Evolutionary conservation across 1,140 invertebrate species (phyloP).

Genomic region (Zaprionus africanus): DNA sequence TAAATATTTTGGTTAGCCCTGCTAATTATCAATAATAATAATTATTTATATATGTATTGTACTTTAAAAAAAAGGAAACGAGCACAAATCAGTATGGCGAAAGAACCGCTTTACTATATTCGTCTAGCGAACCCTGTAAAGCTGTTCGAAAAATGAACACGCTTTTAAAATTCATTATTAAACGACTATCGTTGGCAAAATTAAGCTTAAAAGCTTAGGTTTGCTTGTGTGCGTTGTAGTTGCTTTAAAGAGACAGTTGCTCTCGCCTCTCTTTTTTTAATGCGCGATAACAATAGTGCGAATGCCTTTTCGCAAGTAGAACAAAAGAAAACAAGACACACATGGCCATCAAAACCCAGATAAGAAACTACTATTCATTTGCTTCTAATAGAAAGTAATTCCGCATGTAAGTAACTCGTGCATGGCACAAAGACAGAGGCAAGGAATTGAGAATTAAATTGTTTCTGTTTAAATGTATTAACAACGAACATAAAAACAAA

Average conservation of each 20-base stretch:
- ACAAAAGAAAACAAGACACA: constrained; percentile 14
- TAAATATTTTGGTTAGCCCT: too few species aligned
- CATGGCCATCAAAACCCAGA: not conserved
- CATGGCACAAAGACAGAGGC: not conserved
- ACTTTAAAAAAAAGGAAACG: constrained; percentile 49
- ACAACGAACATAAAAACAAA: not conserved
- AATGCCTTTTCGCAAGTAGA: not conserved
- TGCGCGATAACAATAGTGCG: constrained; percentile 24
- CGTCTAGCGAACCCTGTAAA: constrained; percentile 56
- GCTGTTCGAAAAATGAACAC: constrained; percentile 65
- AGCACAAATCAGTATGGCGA: constrained; percentile 23
- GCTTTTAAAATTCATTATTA: constrained; percentile 55
- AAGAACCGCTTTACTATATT: constrained; percentile 54
- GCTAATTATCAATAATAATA: too few species aligned
- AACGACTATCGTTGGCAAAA: constrained; percentile 7
- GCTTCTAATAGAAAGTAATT: not conserved
- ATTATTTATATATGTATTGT: constrained; percentile 9
- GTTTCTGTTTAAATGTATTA: not conserved
- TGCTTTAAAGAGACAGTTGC: constrained; percentile 7
- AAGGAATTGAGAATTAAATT: constrained; percentile 9
- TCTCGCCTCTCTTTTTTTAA: constrained; percentile 2
- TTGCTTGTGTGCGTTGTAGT: constrained; percentile 3
- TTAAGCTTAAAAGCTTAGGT: constrained; percentile 26
- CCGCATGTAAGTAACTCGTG: constrained; percentile 6
- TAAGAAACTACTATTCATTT: not conserved